Conservation (phyloP, 2,113 vertebrate species). For the Egretta garzetta region DNA sequence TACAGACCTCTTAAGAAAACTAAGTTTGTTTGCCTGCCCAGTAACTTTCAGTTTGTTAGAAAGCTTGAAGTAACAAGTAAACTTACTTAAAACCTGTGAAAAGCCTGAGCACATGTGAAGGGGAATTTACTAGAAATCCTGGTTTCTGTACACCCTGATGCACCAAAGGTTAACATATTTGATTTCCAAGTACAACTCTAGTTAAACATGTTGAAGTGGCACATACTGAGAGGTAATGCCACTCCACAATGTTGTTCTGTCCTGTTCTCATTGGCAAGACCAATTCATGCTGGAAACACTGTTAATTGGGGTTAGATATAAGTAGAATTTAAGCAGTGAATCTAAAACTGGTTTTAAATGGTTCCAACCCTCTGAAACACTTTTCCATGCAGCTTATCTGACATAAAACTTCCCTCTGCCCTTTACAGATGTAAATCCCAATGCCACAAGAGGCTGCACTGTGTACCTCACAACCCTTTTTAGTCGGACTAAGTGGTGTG, state of each 20-base stretch:
- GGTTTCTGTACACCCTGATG: neutral
- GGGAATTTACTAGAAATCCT: neutral
- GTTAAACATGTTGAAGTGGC: neutral
- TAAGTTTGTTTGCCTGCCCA: neutral
- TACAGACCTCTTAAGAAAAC: neutral
- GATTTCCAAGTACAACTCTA: neutral
- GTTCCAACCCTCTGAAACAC: neutral
- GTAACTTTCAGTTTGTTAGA: neutral
- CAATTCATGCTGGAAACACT: neutral
- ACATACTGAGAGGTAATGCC: rapidly evolving
- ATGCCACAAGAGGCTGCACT: neutral
- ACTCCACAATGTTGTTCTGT: neutral
- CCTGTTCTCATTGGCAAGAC: neutral
- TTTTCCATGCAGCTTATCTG: neutral
- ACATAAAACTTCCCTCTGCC: neutral
- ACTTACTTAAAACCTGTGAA: neutral
- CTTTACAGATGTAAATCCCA: neutral
- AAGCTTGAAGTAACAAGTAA: neutral
- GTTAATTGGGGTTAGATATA: neutral
- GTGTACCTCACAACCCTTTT: neutral
- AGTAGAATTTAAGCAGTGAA: neutral
- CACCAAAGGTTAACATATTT: neutral
- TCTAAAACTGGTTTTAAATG: neutral
- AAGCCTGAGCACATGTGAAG: neutral
- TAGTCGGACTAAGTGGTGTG: neutral